Evolutionary conservation across 1,140 invertebrate species (phyloP), one percentile per base, ranked within the genome.

Genomic region (Lutraria rhynchaena): DNA sequence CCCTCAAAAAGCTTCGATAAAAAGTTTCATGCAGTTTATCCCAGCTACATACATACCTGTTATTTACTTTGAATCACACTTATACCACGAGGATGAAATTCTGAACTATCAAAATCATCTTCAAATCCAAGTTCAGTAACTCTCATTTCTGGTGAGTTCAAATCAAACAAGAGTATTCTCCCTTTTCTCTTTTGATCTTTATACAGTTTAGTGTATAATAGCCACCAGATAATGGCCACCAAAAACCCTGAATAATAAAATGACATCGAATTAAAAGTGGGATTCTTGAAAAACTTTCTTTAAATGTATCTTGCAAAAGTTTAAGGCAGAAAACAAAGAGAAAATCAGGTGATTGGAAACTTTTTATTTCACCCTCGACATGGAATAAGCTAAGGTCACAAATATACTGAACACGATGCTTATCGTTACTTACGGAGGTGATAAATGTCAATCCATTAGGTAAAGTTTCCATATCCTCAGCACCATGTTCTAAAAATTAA

Each of bases 71-170:
- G 75, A 61, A 78, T 82, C 19, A 81, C 86, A 78, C 84, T 83
- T 13, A 87, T 83, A 35, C 86, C 86, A 80, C 85, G 85, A 19
- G 85, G 85, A n/a, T 55, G 58, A 76, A 86, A 86, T 1, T 17
- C 78, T 1, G 70, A 63, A 27, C 4, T n/a, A 37, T 85, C 80
- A 46, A 86, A 86, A 15, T 44, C 51, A 15, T 65, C 58, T 5
- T 76, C 22, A 57, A 80, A 37, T 9, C 55, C 37, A 82, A 86
- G 70, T 46, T 77, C 69, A 29, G 44, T 63, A 11, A 83, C 70
- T 35, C 60, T 57, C 19, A 31, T 67, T 13, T 71, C 58, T 19
- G 53, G 51, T 17, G 63, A 63, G 53, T 73, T 83, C 31, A 86
- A 78, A 63, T 83, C 71, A 57, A 83, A 80, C 63, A 83, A 44